Conservation (phyloP, 2,797 vertebrate genomes). For the Fratercula arctica region DNA sequence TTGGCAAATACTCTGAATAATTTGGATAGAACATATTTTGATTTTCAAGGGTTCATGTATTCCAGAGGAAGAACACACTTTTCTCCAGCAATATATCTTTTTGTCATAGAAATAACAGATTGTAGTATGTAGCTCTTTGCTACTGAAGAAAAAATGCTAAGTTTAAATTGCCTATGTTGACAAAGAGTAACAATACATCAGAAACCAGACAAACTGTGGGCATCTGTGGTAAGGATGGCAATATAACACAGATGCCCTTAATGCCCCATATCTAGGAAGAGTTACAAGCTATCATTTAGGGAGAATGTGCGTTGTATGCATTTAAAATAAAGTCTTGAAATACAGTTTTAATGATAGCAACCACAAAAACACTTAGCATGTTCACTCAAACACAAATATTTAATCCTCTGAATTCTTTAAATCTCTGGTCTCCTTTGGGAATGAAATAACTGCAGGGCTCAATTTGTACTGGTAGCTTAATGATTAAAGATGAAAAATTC, state of each 20-base stretch:
- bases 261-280: background rate
- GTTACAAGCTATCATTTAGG: constrained; percentile 18
- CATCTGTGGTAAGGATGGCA: background rate
- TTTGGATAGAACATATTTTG: background rate
- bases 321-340: constrained; percentile 70
- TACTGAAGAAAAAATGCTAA: background rate
- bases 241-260: background rate
- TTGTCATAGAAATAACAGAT: background rate
- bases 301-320: background rate
- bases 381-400: constrained; percentile 83
- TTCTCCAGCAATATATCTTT: background rate
- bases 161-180: background rate
- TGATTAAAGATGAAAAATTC: constrained; percentile 86
- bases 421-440: constrained; percentile 81
- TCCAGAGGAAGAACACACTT: background rate
- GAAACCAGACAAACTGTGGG: background rate
- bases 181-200: background rate
- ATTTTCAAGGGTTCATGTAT: background rate
- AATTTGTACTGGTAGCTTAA: constrained; percentile 86
- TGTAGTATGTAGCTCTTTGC: background rate
- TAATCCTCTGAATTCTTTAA: constrained; percentile 84
- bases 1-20: background rate
- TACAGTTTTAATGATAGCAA: constrained; percentile 76
- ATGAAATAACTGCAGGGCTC: constrained; percentile 82
- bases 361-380: constrained; percentile 77